Base-by-base conservation (phyloP, 2,113 vertebrate species). In the Dryoscopus gambensis region DNA sequence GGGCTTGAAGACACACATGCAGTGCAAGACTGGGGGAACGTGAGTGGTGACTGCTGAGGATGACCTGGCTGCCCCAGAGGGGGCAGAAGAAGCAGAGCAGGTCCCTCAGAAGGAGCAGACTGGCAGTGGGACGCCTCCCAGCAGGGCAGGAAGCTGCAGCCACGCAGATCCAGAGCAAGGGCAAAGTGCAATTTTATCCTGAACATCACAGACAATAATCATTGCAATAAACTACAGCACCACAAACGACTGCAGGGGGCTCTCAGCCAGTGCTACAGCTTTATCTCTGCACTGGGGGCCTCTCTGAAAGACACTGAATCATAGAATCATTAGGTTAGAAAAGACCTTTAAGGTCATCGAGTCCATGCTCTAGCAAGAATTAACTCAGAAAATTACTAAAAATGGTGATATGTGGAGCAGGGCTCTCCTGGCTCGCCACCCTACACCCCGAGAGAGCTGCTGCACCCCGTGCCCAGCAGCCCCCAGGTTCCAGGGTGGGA, bases 61-160 rank as follows among this genome's bases (percentile, higher is more conserved):
- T 0, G 4, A 30, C 5, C 37, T 27, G 59, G 50, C 12, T 20
- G 6, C 44, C 47, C 46, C 50, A 40, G 84, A 30, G 50, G n/a
- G 28, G 35, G 55, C 53, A 67, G 62, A n/a, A 85, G 57, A 35
- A 27, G 30, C 46, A 0, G 3, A 42, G 62, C n/a, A 31, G 67
- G 44, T 68, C 47, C 65, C 40, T 75, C 2, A 0, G 49, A 30
- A 3, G 25, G 44, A 84, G 68, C 63, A 74, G 37, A n/a, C 0
- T 0, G 0, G 62, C n/a, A 7, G 5, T 3, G 6, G 16, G 23
- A n/a, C 76, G 30, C 35, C 42, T 30, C 55, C 62, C 63, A 40
- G 83, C 4, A 0, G 5, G 0, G 28, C 0, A 1, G 15, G 60
- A 67, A 25, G 23, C 10, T 7, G 4, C 16, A 70, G 59, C 47